Conservation (phyloP, 2,797 vertebrate genomes). For the Staurois parvus region DNA sequence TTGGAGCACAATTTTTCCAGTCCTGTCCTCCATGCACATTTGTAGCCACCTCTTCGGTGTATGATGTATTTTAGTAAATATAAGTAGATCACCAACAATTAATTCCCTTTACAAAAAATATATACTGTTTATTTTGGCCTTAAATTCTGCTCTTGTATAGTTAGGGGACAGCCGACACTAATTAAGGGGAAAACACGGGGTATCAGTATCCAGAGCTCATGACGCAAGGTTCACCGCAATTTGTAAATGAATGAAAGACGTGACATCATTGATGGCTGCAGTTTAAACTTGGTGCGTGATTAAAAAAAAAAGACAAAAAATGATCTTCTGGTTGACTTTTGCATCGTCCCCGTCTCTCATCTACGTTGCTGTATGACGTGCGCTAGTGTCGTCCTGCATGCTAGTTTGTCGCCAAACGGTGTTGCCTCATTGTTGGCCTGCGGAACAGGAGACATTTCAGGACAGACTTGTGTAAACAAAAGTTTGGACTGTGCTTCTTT, state of each 20-base stretch:
- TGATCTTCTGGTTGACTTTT: neutral
- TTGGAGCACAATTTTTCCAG: neutral
- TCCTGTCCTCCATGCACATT: no score
- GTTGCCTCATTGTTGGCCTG: conserved; percentile 5
- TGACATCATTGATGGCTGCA: neutral
- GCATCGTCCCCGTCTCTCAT: neutral
- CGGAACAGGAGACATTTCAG: conserved; percentile 1
- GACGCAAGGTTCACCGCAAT: conserved; percentile 20
- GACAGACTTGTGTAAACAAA: conserved; percentile 12
- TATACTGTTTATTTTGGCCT: neutral
- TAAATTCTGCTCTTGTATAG: neutral
- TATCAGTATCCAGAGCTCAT: neutral
- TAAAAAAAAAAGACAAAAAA: no score
- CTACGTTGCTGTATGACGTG: neutral
- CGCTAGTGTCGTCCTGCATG: neutral
- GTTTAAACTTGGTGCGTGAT: no score
- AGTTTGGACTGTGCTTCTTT: conserved; percentile 1
- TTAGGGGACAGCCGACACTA: no score
- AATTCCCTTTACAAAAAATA: neutral
- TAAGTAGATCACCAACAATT: neutral
- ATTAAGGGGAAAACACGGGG: neutral
- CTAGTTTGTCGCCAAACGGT: neutral
- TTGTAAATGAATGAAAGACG: conserved; percentile 29
- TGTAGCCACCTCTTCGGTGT: neutral
- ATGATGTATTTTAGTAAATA: no score